Evolutionary conservation across 2,888 invertebrate species (phyloP), one percentile per base, ranked within the genome.

Genomic region (Drosophila koepferae): DNA sequence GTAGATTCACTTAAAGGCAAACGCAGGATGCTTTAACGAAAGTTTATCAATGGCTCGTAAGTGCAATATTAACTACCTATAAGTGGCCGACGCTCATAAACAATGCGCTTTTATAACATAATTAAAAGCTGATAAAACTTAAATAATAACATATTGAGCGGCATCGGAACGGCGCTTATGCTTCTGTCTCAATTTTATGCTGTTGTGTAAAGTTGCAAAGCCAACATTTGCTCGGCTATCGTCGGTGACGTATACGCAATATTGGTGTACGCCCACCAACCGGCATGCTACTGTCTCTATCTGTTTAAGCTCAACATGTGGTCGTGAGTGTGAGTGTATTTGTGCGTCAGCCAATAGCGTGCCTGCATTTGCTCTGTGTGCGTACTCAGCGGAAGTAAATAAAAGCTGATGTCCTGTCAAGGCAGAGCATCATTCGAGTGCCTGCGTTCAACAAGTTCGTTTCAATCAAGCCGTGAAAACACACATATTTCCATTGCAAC

Each of bases 361-460:
- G 63, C 60, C 59, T 40, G 67, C 72, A 49, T 44, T 63, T 23
- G 49, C 23, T 51, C 64, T 56, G 70, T 83, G 80, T 72, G 70
- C 72, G 74, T 80, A 72, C 78, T 63, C 70, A 60, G 43, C 78
- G 79, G 76, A 87, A 87, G 84, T 81, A 82, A 88, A 90, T 88
- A 88, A 90, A 91, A 91, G 89, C 91, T 70, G 86, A 82, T 80
- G 87, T 91, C 89, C 89, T 90, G 77, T 71, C 64, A 60, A 66
- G 68, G 55, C 63, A 82, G 75, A 80, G 60, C 77, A 91, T 86
- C 91, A 91, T 90, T 92, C 80, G 82, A 90, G 86, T 76, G 71
- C 83, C 81, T 81, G 87, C 80, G 83, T 81, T 91, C 80, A 81
- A 81, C 82, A 82, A 85, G 83, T 82, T 71, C 74, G 55, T 68